Percentiles rank a stretch among this genome's conserved stretches.
These are phyloP conservation scores for Eupithecia vulgata DNA, from an alignment of 2,888 invertebrate species.

Conservation along the genomic window DNA sequence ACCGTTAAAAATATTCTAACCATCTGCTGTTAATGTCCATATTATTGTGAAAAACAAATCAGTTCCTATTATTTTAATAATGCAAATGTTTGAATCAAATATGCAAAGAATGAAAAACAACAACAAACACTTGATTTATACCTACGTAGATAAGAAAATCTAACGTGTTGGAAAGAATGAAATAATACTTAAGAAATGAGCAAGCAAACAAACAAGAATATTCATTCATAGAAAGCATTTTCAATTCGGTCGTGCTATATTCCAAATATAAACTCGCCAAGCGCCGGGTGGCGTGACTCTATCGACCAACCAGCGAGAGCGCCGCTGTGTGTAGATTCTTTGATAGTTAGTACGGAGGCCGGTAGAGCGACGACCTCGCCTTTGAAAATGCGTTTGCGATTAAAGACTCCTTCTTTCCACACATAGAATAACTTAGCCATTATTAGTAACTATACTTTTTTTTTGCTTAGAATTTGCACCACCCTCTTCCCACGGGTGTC, in stretches of 20 bases:
- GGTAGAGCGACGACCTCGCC: conserved; percentile 69
- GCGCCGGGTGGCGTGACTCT: conserved; percentile 73
- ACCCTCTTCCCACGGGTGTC: too few species aligned
- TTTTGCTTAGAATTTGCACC: too few species aligned
- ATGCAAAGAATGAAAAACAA: neutral
- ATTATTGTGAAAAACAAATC: neutral
- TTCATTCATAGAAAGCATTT: conserved; percentile 39
- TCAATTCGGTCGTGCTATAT: conserved; percentile 55
- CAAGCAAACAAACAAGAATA: neutral
- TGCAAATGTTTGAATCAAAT: neutral
- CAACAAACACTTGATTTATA: neutral
- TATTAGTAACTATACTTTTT: too few species aligned
- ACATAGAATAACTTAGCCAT: neutral
- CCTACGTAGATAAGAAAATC: neutral
- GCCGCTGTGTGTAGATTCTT: conserved; percentile 32
- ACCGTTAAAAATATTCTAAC: neutral
- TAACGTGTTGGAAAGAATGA: neutral
- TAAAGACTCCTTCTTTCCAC: neutral
- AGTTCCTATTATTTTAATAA: neutral
- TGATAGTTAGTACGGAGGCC: conserved; percentile 13
- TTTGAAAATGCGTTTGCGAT: conserved; percentile 20
- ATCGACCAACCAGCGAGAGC: conserved; percentile 63
- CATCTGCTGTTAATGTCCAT: neutral
- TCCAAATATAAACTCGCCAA: conserved; percentile 75
- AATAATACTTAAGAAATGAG: neutral